Conservation (phyloP, 2,113 vertebrate species). For the Cyanocitta stelleri region DNA sequence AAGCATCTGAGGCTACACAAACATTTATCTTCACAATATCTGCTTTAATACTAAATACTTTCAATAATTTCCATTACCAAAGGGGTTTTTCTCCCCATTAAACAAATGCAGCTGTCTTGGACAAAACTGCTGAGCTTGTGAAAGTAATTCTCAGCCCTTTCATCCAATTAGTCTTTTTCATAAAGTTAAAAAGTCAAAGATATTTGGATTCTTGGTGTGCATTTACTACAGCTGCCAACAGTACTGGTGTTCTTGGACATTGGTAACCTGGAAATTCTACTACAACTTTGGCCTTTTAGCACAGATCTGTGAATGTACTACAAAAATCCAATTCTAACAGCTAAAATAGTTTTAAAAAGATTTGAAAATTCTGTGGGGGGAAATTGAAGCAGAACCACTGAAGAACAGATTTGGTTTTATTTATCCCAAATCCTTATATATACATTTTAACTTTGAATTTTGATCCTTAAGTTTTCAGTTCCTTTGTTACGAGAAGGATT, state of each 20-base stretch:
- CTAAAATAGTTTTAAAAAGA: not conserved
- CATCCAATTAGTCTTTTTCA: not conserved
- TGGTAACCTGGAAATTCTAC: not conserved
- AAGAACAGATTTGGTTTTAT: not conserved
- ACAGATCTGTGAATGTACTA: not conserved
- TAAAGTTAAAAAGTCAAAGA: not conserved
- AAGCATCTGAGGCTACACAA: not conserved
- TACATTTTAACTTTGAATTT: not conserved
- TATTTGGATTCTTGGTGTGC: not conserved
- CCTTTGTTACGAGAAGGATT: not conserved
- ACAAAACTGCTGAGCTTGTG: not conserved
- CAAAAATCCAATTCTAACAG: not conserved
- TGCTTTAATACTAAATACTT: slow-evolving; percentile 9
- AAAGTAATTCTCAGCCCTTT: not conserved
- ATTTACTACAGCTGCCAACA: not conserved
- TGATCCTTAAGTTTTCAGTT: not conserved
- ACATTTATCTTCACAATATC: slow-evolving; percentile 5
- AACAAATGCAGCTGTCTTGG: not conserved
- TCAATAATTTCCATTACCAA: slow-evolving; percentile 14
- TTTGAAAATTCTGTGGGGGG: not conserved
- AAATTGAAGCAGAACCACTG: not conserved
- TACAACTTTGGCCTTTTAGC: not conserved
- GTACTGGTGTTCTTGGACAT: not conserved
- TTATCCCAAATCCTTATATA: not conserved
- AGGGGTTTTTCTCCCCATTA: slow-evolving; percentile 25